Conservation (phyloP, 2,888 invertebrate species). For the Vanessa cardui region DNA sequence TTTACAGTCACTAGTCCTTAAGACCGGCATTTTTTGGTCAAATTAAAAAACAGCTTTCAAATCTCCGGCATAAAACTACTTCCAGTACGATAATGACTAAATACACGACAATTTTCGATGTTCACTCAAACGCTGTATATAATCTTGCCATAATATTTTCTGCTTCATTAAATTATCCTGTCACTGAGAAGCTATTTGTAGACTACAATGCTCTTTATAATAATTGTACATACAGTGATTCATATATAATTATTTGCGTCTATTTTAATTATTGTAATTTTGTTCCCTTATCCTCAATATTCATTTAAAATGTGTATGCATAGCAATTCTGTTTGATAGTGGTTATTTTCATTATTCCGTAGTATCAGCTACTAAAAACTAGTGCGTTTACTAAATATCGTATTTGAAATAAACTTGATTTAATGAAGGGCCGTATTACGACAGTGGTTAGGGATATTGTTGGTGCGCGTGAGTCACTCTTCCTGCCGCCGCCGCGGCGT, state of each 20-base stretch:
- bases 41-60: too few relatives aligned
- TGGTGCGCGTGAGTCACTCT: slow-evolving; percentile 70
- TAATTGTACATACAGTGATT: slow-evolving; percentile 42
- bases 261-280: slow-evolving; percentile 39
- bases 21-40: too few relatives aligned
- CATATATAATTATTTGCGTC: slow-evolving; percentile 43
- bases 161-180: slow-evolving; percentile 43
- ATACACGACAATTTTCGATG: too few relatives aligned
- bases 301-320: slow-evolving; percentile 2
- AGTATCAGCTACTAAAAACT: neutral
- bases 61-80: too few relatives aligned
- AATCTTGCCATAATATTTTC: slow-evolving; percentile 31
- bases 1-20: too few relatives aligned
- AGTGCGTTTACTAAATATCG: neutral
- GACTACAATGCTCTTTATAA: slow-evolving; percentile 43
- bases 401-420: slow-evolving; percentile 43
- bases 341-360: neutral
- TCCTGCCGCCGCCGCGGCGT: slow-evolving; percentile 65
- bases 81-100: too few relatives aligned
- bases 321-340: slow-evolving; percentile 3
- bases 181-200: slow-evolving; percentile 46
- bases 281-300: slow-evolving; percentile 39
- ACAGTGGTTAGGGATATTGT: slow-evolving; percentile 70
- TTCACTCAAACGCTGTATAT: neutral
- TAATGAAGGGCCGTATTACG: slow-evolving; percentile 54